A percentile compares a stretch with the other conserved stretches of the same genome.
These are phyloP conservation scores for Rutpela maculata DNA, from an alignment of 2,888 invertebrate species.

Conservation along the genomic window DNA sequence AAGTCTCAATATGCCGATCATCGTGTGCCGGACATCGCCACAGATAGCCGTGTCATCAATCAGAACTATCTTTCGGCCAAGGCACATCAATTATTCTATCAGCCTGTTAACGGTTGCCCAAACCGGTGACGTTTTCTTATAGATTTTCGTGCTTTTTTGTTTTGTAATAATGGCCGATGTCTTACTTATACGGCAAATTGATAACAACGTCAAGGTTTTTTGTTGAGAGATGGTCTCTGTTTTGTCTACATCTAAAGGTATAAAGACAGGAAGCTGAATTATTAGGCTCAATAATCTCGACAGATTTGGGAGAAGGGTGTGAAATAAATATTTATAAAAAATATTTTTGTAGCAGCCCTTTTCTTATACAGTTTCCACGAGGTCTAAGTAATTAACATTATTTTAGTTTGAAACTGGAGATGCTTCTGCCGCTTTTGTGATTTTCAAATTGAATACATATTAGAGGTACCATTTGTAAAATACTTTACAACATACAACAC, in stretches of 20 bases:
- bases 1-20: slow-evolving; percentile 73
- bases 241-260: slow-evolving; percentile 33
- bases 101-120: slow-evolving; percentile 43
- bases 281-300: slow-evolving; percentile 34
- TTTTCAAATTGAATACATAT: too few species aligned
- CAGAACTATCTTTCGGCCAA: slow-evolving; percentile 69
- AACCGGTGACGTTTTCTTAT: slow-evolving; percentile 48
- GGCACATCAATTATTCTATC: slow-evolving; percentile 66
- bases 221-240: slow-evolving; percentile 27
- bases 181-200: slow-evolving; percentile 51
- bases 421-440: too few species aligned
- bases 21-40: slow-evolving; percentile 70
- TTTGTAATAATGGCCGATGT: slow-evolving; percentile 50
- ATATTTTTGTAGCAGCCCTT: slow-evolving; percentile 2
- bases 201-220: slow-evolving; percentile 50
- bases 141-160: slow-evolving; percentile 49
- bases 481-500: too few species aligned
- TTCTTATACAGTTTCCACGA: background rate
- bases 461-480: too few species aligned
- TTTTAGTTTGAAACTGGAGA: background rate
- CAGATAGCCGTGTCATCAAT: slow-evolving; percentile 73
- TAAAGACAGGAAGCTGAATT: slow-evolving; percentile 30
- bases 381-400: background rate
- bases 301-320: slow-evolving; percentile 9
- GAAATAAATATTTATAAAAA: slow-evolving; percentile 19